phyloP scores from a whole-genome alignment of 2,888 invertebrate species.

The Noctua pronuba region DNA sequence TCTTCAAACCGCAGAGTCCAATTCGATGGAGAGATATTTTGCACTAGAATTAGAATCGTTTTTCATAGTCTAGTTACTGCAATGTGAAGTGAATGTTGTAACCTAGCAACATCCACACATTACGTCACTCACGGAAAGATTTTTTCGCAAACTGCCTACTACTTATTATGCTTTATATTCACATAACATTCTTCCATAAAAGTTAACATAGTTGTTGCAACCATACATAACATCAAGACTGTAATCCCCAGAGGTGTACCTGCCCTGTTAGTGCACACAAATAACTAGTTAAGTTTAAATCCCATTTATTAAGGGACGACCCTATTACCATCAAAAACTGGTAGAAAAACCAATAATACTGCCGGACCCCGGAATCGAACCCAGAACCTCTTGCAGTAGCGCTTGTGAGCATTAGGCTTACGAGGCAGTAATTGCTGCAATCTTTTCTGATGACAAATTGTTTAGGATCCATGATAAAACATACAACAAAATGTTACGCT shows the following conservation, averaged over 20 bases:
- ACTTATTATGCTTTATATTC: conserved; percentile 1
- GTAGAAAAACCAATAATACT: neutral
- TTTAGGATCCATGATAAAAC: neutral
- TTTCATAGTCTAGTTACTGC: conserved; percentile 41
- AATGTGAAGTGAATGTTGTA: conserved; percentile 36
- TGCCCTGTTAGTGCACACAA: no score
- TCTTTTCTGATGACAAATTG: neutral
- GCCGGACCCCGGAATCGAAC: neutral
- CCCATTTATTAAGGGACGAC: neutral
- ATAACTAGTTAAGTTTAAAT: no score
- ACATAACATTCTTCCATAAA: conserved; percentile 7
- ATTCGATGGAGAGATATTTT: conserved; percentile 22
- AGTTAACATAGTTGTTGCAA: neutral
- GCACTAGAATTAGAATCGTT: conserved; percentile 19
- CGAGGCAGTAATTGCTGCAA: neutral
- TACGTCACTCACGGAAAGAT: conserved; percentile 45
- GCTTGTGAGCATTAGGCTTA: neutral
- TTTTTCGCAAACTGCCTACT: conserved; percentile 35
- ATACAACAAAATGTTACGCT: no score
- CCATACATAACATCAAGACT: neutral
- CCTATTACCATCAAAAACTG: neutral
- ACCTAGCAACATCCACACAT: conserved; percentile 38
- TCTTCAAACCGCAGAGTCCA: conserved; percentile 13
- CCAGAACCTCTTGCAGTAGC: neutral
- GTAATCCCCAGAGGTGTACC: neutral